A percentile compares a stretch with the other conserved stretches of the same genome.
phyloP scores from a whole-genome alignment of 2,113 vertebrate genomes.

The Cyprinodon tularosa region DNA sequence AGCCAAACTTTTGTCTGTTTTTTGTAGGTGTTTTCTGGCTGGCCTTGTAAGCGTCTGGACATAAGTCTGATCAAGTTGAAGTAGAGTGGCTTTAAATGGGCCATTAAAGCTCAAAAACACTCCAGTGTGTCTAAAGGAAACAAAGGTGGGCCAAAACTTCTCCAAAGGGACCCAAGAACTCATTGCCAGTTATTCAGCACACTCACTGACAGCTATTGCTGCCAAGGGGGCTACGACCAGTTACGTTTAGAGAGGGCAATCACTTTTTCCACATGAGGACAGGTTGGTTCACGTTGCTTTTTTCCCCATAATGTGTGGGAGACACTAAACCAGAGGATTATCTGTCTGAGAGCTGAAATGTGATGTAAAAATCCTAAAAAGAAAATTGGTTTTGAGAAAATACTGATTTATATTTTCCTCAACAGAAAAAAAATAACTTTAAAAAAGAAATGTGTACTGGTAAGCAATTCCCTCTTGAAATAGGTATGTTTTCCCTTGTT shows the following conservation, averaged over 20 bases:
- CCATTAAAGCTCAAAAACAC: not conserved
- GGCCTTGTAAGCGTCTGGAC: too few relatives aligned
- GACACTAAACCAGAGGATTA: not conserved
- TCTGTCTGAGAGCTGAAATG: not conserved
- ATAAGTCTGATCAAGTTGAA: too few relatives aligned
- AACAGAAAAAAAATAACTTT: not conserved
- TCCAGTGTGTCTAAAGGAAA: not conserved
- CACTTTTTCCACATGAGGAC: not conserved
- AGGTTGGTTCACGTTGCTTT: not conserved
- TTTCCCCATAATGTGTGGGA: not conserved
- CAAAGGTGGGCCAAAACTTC: not conserved
- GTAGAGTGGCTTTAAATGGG: too few relatives aligned
- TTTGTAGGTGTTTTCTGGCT: too few relatives aligned
- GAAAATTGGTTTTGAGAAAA: not conserved
- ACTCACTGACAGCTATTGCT: not conserved
- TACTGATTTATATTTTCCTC: not conserved
- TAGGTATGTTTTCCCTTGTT: too few relatives aligned
- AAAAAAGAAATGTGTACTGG: not conserved
- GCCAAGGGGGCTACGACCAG: not conserved
- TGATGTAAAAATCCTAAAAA: not conserved
- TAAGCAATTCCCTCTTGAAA: too few relatives aligned
- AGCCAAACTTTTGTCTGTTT: too few relatives aligned
- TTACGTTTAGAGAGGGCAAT: not conserved
- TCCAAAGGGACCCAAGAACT: too few relatives aligned
- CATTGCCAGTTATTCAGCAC: not conserved